Conservation (phyloP, 2,113 vertebrate species). For the Rhadina sibilatrix region DNA sequence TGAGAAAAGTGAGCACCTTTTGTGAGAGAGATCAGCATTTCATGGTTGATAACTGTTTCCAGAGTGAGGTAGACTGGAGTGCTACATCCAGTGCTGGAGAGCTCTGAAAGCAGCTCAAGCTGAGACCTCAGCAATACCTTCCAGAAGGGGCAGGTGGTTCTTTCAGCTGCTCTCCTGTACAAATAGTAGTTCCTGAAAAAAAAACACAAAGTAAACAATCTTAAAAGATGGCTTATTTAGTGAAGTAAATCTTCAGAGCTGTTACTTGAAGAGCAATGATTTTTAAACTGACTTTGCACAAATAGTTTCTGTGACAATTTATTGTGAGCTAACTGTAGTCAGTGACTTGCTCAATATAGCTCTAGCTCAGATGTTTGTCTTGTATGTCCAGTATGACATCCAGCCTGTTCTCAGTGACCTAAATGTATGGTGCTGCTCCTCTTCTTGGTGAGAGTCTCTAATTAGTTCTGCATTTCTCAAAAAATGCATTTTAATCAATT, state of each 20-base stretch:
- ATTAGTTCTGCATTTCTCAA: background rate
- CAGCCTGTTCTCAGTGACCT: background rate
- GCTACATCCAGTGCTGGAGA: background rate
- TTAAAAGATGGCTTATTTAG: background rate
- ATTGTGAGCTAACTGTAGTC: background rate
- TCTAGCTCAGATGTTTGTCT: background rate
- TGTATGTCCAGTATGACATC: background rate
- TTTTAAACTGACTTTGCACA: background rate
- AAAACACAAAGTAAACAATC: background rate
- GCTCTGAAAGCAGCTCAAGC: background rate
- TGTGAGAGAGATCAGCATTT: background rate
- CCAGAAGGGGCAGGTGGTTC: background rate
- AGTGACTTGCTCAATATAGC: background rate
- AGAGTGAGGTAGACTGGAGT: background rate
- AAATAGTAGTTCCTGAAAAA: background rate
- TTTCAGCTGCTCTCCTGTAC: background rate
- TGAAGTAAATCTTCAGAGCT: background rate
- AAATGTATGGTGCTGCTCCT: background rate
- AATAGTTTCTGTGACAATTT: background rate
- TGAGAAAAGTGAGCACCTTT: background rate
- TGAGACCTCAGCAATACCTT: background rate
- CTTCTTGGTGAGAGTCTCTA: background rate
- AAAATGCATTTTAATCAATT: background rate
- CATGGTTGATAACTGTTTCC: background rate
- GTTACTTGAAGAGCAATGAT: background rate